Base-by-base conservation (phyloP, 2,888 invertebrate species). In the Stenoptilia bipunctidactyla region DNA sequence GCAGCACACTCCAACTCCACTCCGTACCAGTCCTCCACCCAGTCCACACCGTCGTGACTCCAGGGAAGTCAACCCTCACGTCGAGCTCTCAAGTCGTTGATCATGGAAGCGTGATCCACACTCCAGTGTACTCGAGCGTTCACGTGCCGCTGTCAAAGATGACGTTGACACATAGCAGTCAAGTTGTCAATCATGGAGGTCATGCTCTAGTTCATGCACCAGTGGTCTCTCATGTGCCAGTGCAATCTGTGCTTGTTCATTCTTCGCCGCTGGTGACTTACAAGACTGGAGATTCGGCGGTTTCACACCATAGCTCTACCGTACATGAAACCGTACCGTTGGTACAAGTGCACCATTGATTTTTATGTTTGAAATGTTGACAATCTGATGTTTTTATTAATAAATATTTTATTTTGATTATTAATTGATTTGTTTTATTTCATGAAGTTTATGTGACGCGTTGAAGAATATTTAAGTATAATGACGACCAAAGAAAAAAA, bases 271-370 rank as follows among this genome's bases (percentile, higher is more conserved):
- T 58, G 0, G 45, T 55, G 4, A 53, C 50, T n/a, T 51, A 63
- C 34, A 67, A 63, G 47, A 55, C 61, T 39, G 70, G 70, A 1
- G 73, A 80, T 60, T 69, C 85, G 37, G 69, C 77, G 10, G 57
- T 86, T 48, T 65, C 84, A 49, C 72, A 87, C 56, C 71, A 86
- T 56, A 77, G 86, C 62, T 69, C 82, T 35, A 63, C 85, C 44
- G 70, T 85, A 37, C 69, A 72, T 45, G 71, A 76, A 42, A 71
- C 72, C 2, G 64, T 69, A 4, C 56, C 65, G 0, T 38, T 67
- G 15, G 53, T 64, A 43, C 36, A 69, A 39, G 45, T 61, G 1
- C 69, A 75, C 45, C 71, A 68, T 56, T 66, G 13, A 14, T 12
- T 13, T 9, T n/a, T 33, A 9, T 33, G 4, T 12, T 33, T 8